Percentiles rank a stretch among this genome's conserved stretches.
Conservation (phyloP, 2,888 invertebrate genomes). For the Catocala fraxini region DNA sequence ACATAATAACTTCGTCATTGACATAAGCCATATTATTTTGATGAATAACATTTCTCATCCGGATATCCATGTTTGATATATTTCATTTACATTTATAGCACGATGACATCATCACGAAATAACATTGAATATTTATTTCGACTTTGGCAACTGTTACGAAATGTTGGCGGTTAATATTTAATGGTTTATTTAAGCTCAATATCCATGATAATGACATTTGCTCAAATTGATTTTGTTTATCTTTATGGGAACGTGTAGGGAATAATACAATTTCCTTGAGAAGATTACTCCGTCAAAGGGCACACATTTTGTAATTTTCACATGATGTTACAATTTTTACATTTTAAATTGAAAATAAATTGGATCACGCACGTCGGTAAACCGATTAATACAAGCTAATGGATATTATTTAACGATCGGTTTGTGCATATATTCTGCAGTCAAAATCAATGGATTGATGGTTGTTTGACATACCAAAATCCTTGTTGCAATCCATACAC, state of each 20-base stretch:
- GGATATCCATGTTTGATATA: background rate
- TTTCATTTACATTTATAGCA: background rate
- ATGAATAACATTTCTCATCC: constrained; percentile 10
- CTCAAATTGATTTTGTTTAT: constrained; percentile 48
- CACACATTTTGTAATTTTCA: constrained; percentile 22
- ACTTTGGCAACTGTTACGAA: constrained; percentile 11
- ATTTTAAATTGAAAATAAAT: constrained; percentile 34
- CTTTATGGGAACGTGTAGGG: constrained; percentile 40
- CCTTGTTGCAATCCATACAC: too few species aligned
- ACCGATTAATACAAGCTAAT: background rate
- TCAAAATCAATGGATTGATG: background rate
- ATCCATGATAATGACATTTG: constrained; percentile 49
- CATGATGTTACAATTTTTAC: constrained; percentile 54
- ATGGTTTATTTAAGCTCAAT: constrained; percentile 23
- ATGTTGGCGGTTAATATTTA: constrained; percentile 18
- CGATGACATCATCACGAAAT: constrained; percentile 3
- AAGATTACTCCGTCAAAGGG: constrained; percentile 52
- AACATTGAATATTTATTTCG: constrained; percentile 3
- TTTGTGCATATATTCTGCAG: background rate
- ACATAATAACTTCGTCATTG: too few species aligned
- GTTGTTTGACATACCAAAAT: background rate
- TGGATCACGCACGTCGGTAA: background rate
- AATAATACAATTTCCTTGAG: constrained; percentile 55
- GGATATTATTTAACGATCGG: background rate
- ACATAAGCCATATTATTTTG: background rate